Base-by-base conservation (phyloP, 2,797 vertebrate genomes). In the Chelon labrosus region DNA sequence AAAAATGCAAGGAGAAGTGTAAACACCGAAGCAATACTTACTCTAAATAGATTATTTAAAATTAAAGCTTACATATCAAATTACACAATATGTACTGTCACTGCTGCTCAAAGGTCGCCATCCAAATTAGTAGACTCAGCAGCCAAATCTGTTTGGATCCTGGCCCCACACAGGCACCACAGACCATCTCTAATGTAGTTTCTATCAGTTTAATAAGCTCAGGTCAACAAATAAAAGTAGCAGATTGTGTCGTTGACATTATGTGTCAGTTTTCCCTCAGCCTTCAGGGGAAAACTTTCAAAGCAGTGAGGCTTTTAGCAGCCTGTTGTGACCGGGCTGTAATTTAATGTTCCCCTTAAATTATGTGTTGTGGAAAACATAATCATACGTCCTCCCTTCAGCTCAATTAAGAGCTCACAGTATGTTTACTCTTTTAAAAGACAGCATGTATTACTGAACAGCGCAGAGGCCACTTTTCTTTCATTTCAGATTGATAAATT, bases 281-380 rank as follows among this genome's bases (percentile, higher is more conserved):
- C 27, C 12, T 22, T 41, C 5, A n/a, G 44, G 11, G n/a, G 46
- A 20, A 49, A 27, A 38, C 35, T 6, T 22, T 10, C n/a, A 52
- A 10, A 13, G 49, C 0, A 0, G 9, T 38, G 57, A 14, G 44
- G 53, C 51, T 72, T 71, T 50, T 6, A 62, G 65, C 63, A 51
- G 39, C 57, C 59, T 52, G 42, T 17, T 47, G 17, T 35, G 5
- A 42, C 10, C 1, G 35, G 31, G 10, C 38, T 82, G 58, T 62
- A 38, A 77, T 85, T 68, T 55, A 49, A 20, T 19, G 17, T 13
- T 11, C 13, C 31, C 38, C 50, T 66, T 46, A 42, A 76, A 79
- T 75, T 66, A 65, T 52, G 57, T n/a, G 11, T 44, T 80, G 13
- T 47, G 17, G 37, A 70, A 67, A 63, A 27, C 17, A 17, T 41